Percentiles rank a stretch among this genome's conserved stretches.
phyloP scores from a whole-genome alignment of 1,140 invertebrate genomes.

The Micrasema longulum region DNA sequence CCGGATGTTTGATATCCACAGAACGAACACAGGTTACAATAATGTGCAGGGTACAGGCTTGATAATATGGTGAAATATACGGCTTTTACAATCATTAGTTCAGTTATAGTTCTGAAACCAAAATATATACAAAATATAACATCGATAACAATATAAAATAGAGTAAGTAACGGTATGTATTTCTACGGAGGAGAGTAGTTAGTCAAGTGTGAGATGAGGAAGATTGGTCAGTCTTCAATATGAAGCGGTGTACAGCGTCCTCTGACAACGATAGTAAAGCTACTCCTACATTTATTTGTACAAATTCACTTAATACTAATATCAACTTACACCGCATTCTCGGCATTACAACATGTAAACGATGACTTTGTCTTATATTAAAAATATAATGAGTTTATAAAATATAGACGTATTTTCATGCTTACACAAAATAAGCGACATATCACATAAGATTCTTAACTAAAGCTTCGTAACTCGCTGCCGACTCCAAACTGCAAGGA shows the following conservation, averaged over 20 bases:
- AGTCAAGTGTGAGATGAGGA: neutral
- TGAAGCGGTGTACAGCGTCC: slow-evolving; percentile 3
- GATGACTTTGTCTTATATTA: slow-evolving; percentile 26
- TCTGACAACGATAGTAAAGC: neutral
- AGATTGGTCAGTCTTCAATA: slow-evolving; percentile 22
- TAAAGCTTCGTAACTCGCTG: too few species aligned
- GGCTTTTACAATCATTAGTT: neutral
- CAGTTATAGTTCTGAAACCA: neutral
- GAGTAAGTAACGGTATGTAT: neutral
- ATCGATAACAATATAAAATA: neutral
- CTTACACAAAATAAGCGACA: slow-evolving; percentile 9
- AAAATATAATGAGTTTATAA: slow-evolving; percentile 28
- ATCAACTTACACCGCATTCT: slow-evolving; percentile 5
- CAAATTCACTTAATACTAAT: slow-evolving; percentile 15
- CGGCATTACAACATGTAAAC: neutral
- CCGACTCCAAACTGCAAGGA: neutral
- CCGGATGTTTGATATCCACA: slow-evolving; percentile 5
- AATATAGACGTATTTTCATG: slow-evolving; percentile 3
- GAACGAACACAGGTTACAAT: neutral
- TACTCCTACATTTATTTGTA: slow-evolving; percentile 24
- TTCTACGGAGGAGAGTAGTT: neutral
- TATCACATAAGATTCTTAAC: slow-evolving; percentile 21
- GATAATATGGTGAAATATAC: slow-evolving; percentile 5
- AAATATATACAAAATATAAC: neutral
- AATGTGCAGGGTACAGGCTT: neutral